Percentiles rank a stretch among this genome's conserved stretches.
These are phyloP conservation scores for Carposina sasakii DNA, from an alignment of 1,140 invertebrate species.

Conservation along the genomic window DNA sequence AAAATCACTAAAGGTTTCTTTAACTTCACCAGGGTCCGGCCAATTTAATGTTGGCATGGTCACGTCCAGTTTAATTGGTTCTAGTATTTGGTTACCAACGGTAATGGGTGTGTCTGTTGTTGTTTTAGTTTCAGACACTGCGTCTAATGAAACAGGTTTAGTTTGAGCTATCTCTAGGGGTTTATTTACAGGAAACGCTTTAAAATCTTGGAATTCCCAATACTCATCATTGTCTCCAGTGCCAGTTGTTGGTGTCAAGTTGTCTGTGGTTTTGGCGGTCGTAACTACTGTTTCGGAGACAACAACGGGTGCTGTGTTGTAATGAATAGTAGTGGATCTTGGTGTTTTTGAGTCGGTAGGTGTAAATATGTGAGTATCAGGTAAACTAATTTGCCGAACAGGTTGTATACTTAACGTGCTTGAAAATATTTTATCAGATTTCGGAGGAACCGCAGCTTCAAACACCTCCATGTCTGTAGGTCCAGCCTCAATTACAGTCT, in stretches of 20 bases:
- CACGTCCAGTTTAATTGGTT: slow-evolving; percentile 62
- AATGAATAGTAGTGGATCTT: slow-evolving; percentile 68
- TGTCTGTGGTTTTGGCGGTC: neutral
- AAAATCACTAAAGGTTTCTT: slow-evolving; percentile 62
- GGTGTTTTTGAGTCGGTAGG: slow-evolving; percentile 68
- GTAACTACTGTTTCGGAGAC: slow-evolving; percentile 25
- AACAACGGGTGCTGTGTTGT: slow-evolving; percentile 39
- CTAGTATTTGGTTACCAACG: slow-evolving; percentile 52
- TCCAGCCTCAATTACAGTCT: slow-evolving; percentile 24
- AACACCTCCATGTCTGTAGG: slow-evolving; percentile 47
- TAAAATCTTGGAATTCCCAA: slow-evolving; percentile 67
- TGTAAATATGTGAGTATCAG: slow-evolving; percentile 70
- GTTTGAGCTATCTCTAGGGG: too few relatives aligned
- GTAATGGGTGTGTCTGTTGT: slow-evolving; percentile 12
- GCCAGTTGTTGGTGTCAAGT: neutral
- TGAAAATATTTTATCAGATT: slow-evolving; percentile 50
- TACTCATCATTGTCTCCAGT: slow-evolving; percentile 38
- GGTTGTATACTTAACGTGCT: slow-evolving; percentile 52
- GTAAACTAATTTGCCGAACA: slow-evolving; percentile 63
- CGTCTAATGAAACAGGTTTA: neutral
- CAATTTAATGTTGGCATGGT: slow-evolving; percentile 62
- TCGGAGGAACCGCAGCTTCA: slow-evolving; percentile 35
- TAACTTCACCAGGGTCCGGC: slow-evolving; percentile 67
- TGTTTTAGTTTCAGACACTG: neutral
- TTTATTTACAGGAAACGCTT: slow-evolving; percentile 33